Percentiles rank a stretch among this genome's conserved stretches.
phyloP scores from a whole-genome alignment of 2,113 vertebrate genomes.

The Perca flavescens region DNA sequence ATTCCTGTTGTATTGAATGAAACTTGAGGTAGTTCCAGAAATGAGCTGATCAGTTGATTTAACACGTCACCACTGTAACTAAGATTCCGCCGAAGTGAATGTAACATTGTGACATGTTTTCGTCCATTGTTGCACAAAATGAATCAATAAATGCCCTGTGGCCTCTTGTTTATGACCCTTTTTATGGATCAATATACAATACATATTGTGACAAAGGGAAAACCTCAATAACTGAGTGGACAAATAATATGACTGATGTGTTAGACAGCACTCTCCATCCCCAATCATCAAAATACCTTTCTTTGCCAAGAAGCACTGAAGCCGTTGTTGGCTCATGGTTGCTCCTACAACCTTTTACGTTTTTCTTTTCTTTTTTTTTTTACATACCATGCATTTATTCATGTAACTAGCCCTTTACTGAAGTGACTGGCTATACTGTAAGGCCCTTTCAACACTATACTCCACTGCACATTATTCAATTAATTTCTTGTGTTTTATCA shows the following conservation, averaged over 20 bases:
- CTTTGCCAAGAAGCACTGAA: background rate
- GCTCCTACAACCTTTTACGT: background rate
- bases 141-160: conserved; percentile 80
- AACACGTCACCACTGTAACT: conserved; percentile 66
- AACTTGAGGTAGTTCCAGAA: conserved; percentile 43
- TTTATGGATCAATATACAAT: conserved; percentile 6
- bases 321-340: background rate
- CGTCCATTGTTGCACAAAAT: conserved; percentile 75
- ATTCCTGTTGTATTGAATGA: conserved; percentile 66
- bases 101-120: conserved; percentile 74
- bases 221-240: background rate
- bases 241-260: background rate
- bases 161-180: conserved; percentile 66
- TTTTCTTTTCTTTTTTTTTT: background rate
- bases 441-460: background rate
- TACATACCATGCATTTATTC: background rate
- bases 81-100: conserved; percentile 66
- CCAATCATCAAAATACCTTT: background rate
- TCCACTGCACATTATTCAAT: background rate
- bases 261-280: background rate
- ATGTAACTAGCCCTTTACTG: background rate
- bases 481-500: background rate
- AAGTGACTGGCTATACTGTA: no score
- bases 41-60: conserved; percentile 39
- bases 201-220: background rate